A percentile compares a stretch with the other conserved stretches of the same genome.
phyloP scores from a whole-genome alignment of 1,140 invertebrate species.

The Acromyrmex echinatior region DNA sequence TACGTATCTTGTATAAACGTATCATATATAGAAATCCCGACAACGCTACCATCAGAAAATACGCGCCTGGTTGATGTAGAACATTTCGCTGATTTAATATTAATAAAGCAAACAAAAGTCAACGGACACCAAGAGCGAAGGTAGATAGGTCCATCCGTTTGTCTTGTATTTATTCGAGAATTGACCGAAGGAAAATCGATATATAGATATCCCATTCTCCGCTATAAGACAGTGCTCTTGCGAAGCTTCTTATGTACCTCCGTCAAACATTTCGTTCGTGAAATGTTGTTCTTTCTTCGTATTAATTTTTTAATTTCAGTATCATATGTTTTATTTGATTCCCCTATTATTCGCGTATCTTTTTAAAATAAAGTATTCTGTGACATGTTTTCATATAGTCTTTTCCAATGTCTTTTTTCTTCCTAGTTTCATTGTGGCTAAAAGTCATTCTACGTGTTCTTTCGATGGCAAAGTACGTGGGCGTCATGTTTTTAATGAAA shows the following conservation, averaged over 20 bases:
- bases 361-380: not conserved
- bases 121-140: slow-evolving; percentile 32
- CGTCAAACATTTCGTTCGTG: slow-evolving; percentile 38
- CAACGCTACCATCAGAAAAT: not conserved
- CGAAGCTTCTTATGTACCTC: slow-evolving; percentile 29
- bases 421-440: not conserved
- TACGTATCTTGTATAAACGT: slow-evolving; percentile 13
- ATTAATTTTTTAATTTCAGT: slow-evolving; percentile 27
- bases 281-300: not conserved
- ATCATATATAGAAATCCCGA: not conserved
- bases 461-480: not conserved
- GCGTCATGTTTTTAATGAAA: not conserved
- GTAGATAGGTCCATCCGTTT: slow-evolving; percentile 10
- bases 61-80: not conserved
- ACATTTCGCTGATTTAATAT: slow-evolving; percentile 53
- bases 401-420: not conserved
- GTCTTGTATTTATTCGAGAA: slow-evolving; percentile 39
- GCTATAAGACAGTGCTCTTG: not conserved
- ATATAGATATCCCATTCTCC: not conserved
- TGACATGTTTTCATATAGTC: not conserved
- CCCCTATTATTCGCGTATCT: not conserved
- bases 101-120: slow-evolving; percentile 52
- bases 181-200: slow-evolving; percentile 52
- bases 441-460: slow-evolving; percentile 8
- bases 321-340: not conserved